Conservation (phyloP, 2,888 invertebrate genomes). For the Euzetes globulus region DNA sequence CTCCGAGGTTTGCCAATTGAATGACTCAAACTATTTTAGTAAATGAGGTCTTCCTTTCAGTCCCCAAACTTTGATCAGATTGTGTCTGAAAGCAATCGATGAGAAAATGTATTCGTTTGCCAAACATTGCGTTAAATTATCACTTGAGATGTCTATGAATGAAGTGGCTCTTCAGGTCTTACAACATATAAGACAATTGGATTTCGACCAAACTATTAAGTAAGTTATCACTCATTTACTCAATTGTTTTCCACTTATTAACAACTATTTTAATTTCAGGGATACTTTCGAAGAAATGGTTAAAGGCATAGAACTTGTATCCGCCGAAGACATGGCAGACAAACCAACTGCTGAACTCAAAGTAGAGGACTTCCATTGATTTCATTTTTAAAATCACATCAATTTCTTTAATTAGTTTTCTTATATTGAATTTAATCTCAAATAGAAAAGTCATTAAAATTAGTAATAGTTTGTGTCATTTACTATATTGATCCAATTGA, state of each 20-base stretch:
- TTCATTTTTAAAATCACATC: neutral
- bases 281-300: neutral
- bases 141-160: constrained; percentile 1
- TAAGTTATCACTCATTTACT: neutral
- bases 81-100: neutral
- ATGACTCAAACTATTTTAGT: neutral
- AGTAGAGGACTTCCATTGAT: neutral
- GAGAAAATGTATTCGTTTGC: neutral
- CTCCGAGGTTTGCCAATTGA: constrained; percentile 20
- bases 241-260: neutral
- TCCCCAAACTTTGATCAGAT: constrained; percentile 4
- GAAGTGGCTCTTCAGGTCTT: constrained; percentile 1
- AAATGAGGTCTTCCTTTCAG: constrained; percentile 5
- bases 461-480: too few species aligned
- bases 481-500: too few species aligned
- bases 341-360: neutral
- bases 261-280: neutral
- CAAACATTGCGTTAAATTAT: constrained; percentile 9
- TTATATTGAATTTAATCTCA: too few species aligned
- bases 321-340: neutral
- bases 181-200: neutral
- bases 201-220: neutral
- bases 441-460: too few species aligned
- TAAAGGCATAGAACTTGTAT: neutral
- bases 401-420: too few species aligned